Base-by-base conservation (phyloP, 2,113 vertebrate genomes). In the Sialia sialis region DNA sequence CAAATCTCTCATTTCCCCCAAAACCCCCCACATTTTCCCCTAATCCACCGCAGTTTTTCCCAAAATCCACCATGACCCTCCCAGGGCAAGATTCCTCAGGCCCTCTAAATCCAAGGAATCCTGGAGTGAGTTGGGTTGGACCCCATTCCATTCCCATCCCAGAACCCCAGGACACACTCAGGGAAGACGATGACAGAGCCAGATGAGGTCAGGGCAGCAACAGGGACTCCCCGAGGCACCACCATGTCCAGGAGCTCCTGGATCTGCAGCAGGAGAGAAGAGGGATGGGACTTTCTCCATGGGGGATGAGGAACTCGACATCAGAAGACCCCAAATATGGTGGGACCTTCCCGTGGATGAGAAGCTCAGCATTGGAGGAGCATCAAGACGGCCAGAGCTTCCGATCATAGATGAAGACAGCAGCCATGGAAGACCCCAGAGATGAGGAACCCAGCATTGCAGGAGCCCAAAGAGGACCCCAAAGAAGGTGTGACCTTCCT, bases 331-430 rank as follows among this genome's bases (percentile, higher is more conserved):
- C 34, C 34, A 49, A 39, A 49, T 11, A 49, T 10, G 21, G 41
- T 27, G 22, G 17, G n/a, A 46, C 9, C 43, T 39, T 68, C 27
- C 46, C 17, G n/a, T n/a, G 34, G 43, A 48, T 56, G 34, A 56
- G 39, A 36, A 58, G 7, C 25, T 69, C 23, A 29, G 18, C 0
- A 0, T 5, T 69, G 55, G 23, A 69, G 43, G 23, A 81, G 18
- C 0, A 3, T 9, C 23, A 39, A n/a, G 29, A n/a, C 68, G 52
- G 43, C 14, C 0, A 0, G 11, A 58, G 13, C 22, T 68, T 58
- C 43, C 18, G 9, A 39, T 56, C 29, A 27, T 58, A 18, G 41
- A 39, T 48, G 22, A 48, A 14, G 29, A n/a, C 2, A 6, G 46
- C 27, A 56, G 23, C 26, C 5, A 58, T 38, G 34, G 52, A 58